A percentile compares a stretch with the other conserved stretches of the same genome.
Conservation (phyloP, 1,140 invertebrate species). For the Pectinophora gossypiella region DNA sequence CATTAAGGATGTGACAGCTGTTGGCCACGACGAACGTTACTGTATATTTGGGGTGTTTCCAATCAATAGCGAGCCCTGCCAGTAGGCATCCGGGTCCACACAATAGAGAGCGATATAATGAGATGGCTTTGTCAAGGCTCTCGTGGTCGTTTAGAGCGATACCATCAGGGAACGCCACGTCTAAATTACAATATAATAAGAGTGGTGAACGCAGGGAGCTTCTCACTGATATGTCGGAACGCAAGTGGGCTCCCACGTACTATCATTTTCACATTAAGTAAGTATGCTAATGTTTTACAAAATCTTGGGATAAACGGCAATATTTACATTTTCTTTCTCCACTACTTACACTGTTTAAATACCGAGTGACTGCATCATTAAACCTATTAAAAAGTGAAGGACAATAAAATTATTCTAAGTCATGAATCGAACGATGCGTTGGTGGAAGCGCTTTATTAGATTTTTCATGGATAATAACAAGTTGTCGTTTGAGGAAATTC, state of each 20-base stretch:
- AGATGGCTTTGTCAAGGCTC: slow-evolving; percentile 3
- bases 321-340: no score
- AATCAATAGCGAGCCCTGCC: neutral
- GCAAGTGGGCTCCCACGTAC: no score
- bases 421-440: neutral
- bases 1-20: no score
- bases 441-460: slow-evolving; percentile 21
- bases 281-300: neutral
- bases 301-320: no score
- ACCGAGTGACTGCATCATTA: no score
- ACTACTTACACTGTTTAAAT: no score
- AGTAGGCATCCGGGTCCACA: neutral
- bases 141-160: slow-evolving; percentile 1
- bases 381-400: no score
- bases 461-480: slow-evolving; percentile 17
- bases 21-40: no score
- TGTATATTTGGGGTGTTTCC: neutral
- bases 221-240: neutral
- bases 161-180: neutral
- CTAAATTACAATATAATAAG: slow-evolving; percentile 2
- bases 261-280: neutral
- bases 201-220: neutral
- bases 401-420: no score
- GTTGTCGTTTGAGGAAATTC: slow-evolving; percentile 22
- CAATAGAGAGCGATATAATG: neutral